Percentiles rank a stretch among this genome's conserved stretches.
Evolutionary conservation across 2,113 vertebrate species (phyloP).

Genomic region (Etia nguti): DNA sequence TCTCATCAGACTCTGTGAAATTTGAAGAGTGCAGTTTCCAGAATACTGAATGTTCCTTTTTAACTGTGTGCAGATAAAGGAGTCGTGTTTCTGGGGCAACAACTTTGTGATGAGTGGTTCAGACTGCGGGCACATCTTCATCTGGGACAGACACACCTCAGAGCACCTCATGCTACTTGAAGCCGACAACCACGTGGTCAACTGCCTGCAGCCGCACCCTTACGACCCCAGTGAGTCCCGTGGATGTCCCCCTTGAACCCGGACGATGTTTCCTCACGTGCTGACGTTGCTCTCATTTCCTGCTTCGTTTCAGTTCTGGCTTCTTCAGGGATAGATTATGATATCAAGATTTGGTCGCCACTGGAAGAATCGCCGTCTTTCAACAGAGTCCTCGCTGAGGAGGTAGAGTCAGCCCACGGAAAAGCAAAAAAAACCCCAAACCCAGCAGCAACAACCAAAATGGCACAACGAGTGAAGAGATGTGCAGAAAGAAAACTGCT

Average conservation of each 20-base stretch:
- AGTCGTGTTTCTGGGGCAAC: slow-evolving; percentile 97
- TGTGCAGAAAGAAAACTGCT: background rate
- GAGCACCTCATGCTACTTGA: slow-evolving; percentile 97
- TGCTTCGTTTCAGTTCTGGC: slow-evolving; percentile 84
- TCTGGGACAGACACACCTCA: slow-evolving; percentile 94
- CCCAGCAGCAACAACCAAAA: background rate
- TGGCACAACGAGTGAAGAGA: background rate
- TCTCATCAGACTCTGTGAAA: background rate
- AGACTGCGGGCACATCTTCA: slow-evolving; percentile 97
- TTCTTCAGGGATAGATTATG: slow-evolving; percentile 97
- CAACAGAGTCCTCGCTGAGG: slow-evolving; percentile 92
- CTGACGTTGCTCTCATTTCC: background rate
- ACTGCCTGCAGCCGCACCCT: slow-evolving; percentile 96
- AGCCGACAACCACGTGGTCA: slow-evolving; percentile 98
- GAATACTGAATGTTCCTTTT: background rate
- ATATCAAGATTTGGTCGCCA: slow-evolving; percentile 98
- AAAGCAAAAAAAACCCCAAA: background rate
- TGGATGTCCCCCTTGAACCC: background rate
- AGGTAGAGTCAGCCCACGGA: slow-evolving; percentile 68
- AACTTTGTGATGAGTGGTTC: slow-evolving; percentile 99
- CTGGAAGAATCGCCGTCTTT: slow-evolving; percentile 88
- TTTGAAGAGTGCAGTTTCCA: background rate
- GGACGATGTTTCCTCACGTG: rapidly evolving
- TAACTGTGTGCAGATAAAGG: slow-evolving; percentile 82
- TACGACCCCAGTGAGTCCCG: slow-evolving; percentile 90